A percentile compares a stretch with the other conserved stretches of the same genome.
Evolutionary conservation across 2,797 vertebrate species (phyloP).

Genomic region (Lutjanus campechanus): DNA sequence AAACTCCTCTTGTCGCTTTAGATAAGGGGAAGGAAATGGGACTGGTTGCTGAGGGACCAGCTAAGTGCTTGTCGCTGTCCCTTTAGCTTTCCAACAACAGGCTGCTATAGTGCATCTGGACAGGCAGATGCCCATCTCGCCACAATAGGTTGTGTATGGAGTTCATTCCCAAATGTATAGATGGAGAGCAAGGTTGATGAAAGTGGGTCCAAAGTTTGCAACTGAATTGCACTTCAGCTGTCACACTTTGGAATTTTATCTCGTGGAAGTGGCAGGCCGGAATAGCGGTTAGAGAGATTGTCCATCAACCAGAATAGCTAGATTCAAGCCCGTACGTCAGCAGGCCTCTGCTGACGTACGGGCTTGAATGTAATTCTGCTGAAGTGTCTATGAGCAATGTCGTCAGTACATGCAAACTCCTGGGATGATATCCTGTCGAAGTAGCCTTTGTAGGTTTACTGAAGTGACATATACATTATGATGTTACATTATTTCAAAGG

Average conservation of each 20-base stretch:
- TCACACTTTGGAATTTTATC: conserved; percentile 45
- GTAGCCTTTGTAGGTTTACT: not conserved
- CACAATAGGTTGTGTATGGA: conserved; percentile 44
- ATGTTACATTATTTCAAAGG: not conserved
- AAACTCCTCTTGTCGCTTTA: conserved; percentile 83
- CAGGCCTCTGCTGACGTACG: not conserved
- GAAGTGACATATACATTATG: not conserved
- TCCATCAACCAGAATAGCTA: conserved; percentile 39
- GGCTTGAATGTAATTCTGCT: not conserved
- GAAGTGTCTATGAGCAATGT: conserved; percentile 26
- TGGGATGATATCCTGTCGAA: not conserved
- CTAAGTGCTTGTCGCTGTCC: conserved; percentile 83
- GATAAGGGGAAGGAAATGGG: conserved; percentile 83
- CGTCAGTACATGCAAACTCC: not conserved
- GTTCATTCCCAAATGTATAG: conserved; percentile 57
- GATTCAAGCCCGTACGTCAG: not conserved
- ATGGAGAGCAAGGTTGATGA: conserved; percentile 48
- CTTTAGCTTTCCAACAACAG: conserved; percentile 73
- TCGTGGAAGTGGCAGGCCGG: conserved; percentile 41
- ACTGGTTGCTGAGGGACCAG: conserved; percentile 78
- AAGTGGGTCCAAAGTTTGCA: conserved; percentile 58
- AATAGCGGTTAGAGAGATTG: conserved; percentile 36
- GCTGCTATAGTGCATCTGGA: conserved; percentile 62
- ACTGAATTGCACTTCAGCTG: conserved; percentile 48
- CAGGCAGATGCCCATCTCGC: conserved; percentile 71